Conservation (phyloP, 2,888 invertebrate genomes). For the Mactromeris polynyma region DNA sequence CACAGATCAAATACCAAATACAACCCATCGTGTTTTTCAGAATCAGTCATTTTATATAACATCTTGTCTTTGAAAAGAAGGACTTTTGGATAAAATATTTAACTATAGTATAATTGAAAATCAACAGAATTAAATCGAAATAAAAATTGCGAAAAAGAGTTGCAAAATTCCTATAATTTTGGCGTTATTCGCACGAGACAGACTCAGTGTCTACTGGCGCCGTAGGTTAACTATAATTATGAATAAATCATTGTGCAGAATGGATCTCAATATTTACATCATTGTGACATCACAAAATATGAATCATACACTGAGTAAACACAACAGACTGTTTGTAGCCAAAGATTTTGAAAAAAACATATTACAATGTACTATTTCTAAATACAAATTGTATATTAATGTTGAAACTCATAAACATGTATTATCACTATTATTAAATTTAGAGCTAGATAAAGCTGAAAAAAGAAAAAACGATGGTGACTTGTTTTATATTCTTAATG, state of each 20-base stretch:
- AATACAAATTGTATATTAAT: too few species aligned
- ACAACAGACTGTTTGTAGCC: background rate
- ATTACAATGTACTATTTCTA: too few species aligned
- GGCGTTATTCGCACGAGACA: conserved; percentile 5
- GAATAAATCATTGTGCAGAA: conserved; percentile 1
- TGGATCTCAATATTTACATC: background rate
- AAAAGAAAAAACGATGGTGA: too few species aligned
- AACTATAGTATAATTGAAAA: background rate
- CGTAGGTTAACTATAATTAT: conserved; percentile 11
- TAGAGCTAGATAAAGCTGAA: too few species aligned
- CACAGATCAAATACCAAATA: too few species aligned
- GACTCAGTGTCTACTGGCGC: background rate
- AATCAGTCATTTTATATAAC: background rate
- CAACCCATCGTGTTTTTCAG: too few species aligned
- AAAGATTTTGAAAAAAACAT: background rate
- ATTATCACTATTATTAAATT: too few species aligned
- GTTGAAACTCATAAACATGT: too few species aligned
- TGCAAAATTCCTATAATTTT: conserved; percentile 10
- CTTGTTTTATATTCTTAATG: too few species aligned
- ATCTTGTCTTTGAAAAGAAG: background rate
- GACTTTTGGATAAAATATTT: background rate
- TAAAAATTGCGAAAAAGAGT: background rate
- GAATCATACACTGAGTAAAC: background rate
- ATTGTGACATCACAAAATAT: background rate
- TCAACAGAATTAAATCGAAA: background rate